These are phyloP conservation scores for Onthophagus sagittarius DNA, from an alignment of 2,888 invertebrate species.

Conservation along the genomic window DNA sequence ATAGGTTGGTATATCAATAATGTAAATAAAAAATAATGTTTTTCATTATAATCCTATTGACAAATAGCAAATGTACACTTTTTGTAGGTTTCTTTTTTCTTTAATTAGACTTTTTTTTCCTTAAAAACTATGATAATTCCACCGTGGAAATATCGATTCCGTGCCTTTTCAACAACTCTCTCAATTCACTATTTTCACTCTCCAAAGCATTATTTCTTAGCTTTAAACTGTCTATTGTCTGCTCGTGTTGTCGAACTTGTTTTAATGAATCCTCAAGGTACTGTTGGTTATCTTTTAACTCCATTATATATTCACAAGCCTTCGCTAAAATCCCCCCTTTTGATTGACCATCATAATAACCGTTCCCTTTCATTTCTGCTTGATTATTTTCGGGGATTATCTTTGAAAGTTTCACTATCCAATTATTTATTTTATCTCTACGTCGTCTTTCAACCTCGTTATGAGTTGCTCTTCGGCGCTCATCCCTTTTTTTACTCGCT, in stretches of 20 bases:
- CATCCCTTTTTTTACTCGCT: conserved; percentile 73
- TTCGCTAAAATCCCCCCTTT: conserved; percentile 95
- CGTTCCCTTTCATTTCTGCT: conserved; percentile 61
- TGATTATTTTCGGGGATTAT: conserved; percentile 68
- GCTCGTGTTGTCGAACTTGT: conserved; percentile 69
- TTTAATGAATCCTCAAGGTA: conserved; percentile 59
- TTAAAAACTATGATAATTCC: conserved; percentile 17
- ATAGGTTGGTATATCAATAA: not conserved
- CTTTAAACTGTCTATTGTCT: conserved; percentile 67
- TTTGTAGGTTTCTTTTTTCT: too few relatives aligned
- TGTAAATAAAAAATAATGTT: not conserved
- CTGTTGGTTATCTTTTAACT: conserved; percentile 74
- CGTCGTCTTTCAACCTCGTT: conserved; percentile 93
- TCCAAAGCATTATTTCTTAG: conserved; percentile 70
- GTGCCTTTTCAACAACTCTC: conserved; percentile 63
- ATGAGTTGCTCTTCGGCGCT: conserved; percentile 85
- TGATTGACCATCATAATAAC: conserved; percentile 66
- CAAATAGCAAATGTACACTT: not conserved
- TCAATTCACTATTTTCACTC: conserved; percentile 70
- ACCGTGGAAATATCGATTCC: conserved; percentile 48
- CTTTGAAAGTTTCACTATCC: conserved; percentile 90
- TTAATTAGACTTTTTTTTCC: not conserved
- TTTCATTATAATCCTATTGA: not conserved
- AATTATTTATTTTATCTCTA: conserved; percentile 94
- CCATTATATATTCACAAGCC: conserved; percentile 91